Conservation (phyloP, 2,888 invertebrate species). For the Trichopoda pennipes region DNA sequence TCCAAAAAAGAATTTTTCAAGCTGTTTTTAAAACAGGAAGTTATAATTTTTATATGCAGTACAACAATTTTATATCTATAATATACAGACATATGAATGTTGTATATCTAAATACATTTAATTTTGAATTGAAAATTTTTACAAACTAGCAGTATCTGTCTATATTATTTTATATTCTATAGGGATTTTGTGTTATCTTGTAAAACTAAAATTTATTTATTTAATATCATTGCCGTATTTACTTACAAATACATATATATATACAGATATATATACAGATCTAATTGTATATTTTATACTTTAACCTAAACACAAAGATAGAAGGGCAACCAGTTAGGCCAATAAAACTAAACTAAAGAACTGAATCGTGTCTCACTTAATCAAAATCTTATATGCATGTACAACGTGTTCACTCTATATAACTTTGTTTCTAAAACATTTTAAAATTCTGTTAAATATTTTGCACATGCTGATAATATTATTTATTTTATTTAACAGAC, state of each 20-base stretch:
- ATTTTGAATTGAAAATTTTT: background rate
- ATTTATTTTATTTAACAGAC: constrained; percentile 53
- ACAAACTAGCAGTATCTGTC: constrained; percentile 26
- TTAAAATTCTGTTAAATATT: constrained; percentile 13
- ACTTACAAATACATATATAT: background rate
- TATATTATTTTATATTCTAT: constrained; percentile 52
- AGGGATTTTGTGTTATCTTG: constrained; percentile 48
- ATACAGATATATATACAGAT: background rate
- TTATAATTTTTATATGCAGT: constrained; percentile 13
- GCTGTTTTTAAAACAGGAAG: constrained; percentile 49
- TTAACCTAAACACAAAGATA: background rate
- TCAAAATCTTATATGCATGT: constrained; percentile 61
- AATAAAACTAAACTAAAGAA: constrained; percentile 30
- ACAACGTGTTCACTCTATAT: constrained; percentile 37
- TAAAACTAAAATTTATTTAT: background rate
- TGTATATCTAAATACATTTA: background rate
- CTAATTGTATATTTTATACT: constrained; percentile 9
- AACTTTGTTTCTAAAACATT: background rate
- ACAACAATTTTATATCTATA: constrained; percentile 29
- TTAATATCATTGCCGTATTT: background rate
- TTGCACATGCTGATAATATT: constrained; percentile 30
- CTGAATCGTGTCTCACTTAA: constrained; percentile 50
- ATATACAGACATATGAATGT: background rate
- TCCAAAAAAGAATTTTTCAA: constrained; percentile 22
- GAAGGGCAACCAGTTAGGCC: background rate